A percentile compares a stretch with the other conserved stretches of the same genome.
Conservation (phyloP, 2,888 invertebrate genomes). For the Spilosoma lubricipeda region DNA sequence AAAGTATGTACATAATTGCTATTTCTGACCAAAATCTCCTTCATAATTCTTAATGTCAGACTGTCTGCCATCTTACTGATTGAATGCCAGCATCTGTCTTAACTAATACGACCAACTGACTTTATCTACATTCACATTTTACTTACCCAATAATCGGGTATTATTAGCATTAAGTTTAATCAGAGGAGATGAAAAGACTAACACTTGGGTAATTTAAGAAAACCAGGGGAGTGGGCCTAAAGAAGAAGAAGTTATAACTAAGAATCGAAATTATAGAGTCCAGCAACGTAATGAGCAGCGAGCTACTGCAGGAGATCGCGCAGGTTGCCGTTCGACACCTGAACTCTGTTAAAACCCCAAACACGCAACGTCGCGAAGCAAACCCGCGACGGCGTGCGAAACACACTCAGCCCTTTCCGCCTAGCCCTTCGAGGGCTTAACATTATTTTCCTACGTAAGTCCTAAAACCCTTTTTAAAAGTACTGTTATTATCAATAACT, state of each 20-base stretch:
- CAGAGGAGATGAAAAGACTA: not conserved
- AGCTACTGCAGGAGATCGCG: conserved; percentile 7
- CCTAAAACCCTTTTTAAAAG: not conserved
- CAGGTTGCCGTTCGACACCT: not conserved
- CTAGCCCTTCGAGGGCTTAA: conserved; percentile 2
- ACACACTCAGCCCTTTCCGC: not conserved
- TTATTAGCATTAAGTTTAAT: not conserved
- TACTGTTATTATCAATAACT: not conserved
- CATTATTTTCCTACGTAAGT: conserved; percentile 1
- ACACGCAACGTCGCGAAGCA: not conserved
- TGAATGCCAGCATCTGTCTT: not conserved
- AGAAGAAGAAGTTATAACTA: not conserved
- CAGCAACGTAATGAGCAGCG: not conserved
- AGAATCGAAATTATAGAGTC: conserved; percentile 6
- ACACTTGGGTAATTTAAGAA: not conserved
- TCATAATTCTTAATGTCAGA: no score
- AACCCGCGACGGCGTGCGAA: not conserved
- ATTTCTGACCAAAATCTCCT: no score
- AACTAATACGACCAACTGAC: not conserved
- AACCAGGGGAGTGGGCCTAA: not conserved
- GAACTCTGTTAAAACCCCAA: not conserved
- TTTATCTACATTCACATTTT: not conserved
- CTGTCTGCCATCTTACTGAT: not conserved
- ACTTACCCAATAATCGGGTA: not conserved
- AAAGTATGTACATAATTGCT: no score